Evolutionary conservation across 2,888 invertebrate genomes (phyloP).

Genomic region (Pammene aurita): DNA sequence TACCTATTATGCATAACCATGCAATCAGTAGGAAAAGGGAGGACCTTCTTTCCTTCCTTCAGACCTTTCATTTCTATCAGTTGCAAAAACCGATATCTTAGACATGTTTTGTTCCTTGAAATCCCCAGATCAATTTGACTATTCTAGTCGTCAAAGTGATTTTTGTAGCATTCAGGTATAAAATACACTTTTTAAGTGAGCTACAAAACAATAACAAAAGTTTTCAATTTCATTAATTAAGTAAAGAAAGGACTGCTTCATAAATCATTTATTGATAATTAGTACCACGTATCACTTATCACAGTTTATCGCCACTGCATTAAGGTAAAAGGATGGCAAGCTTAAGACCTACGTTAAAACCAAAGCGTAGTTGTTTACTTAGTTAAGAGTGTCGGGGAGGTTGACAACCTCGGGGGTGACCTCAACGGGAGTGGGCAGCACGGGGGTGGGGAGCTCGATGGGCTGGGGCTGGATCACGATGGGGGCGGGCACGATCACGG

Average conservation of each 20-base stretch:
- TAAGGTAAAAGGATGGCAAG: slow-evolving; percentile 29
- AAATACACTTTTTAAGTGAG: no score
- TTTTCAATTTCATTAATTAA: no score
- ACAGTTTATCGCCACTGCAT: slow-evolving; percentile 39
- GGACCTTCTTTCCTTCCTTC: no score
- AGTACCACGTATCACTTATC: slow-evolving; percentile 21
- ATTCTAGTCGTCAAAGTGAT: no score
- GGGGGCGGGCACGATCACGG: slow-evolving; percentile 22
- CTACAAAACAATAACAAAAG: no score
- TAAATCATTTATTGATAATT: slow-evolving; percentile 22
- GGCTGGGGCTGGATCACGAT: slow-evolving; percentile 27
- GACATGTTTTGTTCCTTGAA: no score
- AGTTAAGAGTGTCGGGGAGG: slow-evolving; percentile 35
- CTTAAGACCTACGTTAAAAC: slow-evolving; percentile 14
- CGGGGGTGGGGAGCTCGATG: slow-evolving; percentile 22
- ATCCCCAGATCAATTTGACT: no score
- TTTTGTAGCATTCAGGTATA: no score
- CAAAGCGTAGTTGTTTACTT: slow-evolving; percentile 19
- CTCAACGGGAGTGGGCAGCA: slow-evolving; percentile 23
- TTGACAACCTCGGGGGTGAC: slow-evolving; percentile 38
- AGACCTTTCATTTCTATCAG: no score
- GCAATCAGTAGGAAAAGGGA: no score
- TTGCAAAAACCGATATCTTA: no score
- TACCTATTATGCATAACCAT: no score
- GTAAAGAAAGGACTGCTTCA: slow-evolving; percentile 16